Evolutionary conservation across 2,113 vertebrate genomes (phyloP).

Genomic region (Polypterus senegalus): DNA sequence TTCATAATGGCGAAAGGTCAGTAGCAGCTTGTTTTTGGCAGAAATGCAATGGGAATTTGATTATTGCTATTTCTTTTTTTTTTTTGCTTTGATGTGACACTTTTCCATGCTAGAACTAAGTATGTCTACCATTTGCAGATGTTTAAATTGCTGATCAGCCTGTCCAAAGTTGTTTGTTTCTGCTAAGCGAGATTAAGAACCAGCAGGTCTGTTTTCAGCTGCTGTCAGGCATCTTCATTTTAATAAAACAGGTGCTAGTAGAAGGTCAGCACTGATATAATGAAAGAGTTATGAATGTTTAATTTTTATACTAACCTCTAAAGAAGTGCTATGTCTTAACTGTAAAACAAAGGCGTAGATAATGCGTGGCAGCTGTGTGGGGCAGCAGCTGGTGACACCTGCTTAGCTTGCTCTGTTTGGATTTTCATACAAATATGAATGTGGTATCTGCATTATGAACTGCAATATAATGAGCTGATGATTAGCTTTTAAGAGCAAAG

Average conservation of each 20-base stretch:
- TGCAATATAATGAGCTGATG: no score
- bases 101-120: conserved; percentile 12
- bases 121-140: no score
- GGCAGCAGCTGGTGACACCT: background rate
- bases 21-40: conserved; percentile 24
- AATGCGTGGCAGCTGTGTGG: background rate
- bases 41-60: no score
- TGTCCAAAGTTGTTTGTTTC: background rate
- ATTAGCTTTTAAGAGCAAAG: no score
- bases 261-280: no score
- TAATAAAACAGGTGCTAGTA: no score
- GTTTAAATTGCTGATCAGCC: no score
- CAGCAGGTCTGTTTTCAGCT: conserved; percentile 22
- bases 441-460: background rate
- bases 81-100: conserved; percentile 1
- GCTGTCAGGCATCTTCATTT: no score
- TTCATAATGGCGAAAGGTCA: conserved; percentile 41
- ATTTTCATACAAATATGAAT: background rate
- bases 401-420: conserved; percentile 1
- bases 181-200: conserved; percentile 15
- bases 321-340: background rate
- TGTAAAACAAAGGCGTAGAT: background rate
- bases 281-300: no score
- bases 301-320: no score
- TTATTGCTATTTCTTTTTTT: no score